These are phyloP conservation scores for Andrena flavipes DNA, from an alignment of 2,888 invertebrate species.

Conservation along the genomic window DNA sequence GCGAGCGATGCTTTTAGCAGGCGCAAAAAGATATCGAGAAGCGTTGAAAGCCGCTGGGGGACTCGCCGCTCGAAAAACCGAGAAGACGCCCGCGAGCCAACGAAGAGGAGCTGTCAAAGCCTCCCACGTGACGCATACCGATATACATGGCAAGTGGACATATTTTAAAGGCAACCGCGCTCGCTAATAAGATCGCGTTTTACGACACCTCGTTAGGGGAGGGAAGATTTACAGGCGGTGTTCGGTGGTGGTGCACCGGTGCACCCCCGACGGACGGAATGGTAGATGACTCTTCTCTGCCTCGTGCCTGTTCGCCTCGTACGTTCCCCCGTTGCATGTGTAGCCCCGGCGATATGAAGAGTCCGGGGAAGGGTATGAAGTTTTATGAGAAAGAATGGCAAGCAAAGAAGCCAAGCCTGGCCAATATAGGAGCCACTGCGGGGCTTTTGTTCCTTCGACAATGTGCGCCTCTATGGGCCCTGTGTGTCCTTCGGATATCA, in stretches of 20 bases:
- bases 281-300: constrained; percentile 56
- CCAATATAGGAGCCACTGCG: constrained; percentile 60
- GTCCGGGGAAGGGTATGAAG: constrained; percentile 64
- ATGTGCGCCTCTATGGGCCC: constrained; percentile 72
- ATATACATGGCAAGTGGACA: constrained; percentile 54
- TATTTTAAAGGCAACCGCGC: constrained; percentile 69
- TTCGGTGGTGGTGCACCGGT: constrained; percentile 67
- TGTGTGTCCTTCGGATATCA: constrained; percentile 73
- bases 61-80: background rate
- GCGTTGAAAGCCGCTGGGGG: constrained; percentile 16
- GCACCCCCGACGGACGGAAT: constrained; percentile 33
- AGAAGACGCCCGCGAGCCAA: constrained; percentile 13
- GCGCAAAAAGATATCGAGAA: background rate
- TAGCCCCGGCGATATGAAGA: constrained; percentile 68
- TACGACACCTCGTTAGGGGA: constrained; percentile 83
- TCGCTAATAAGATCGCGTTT: constrained; percentile 84
- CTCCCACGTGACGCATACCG: constrained; percentile 55
- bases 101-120: constrained; percentile 56
- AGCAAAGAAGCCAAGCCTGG: constrained; percentile 54
- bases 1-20: background rate
- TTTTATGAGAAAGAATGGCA: constrained; percentile 79
- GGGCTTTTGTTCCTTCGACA: constrained; percentile 80
- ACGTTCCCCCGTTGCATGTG: constrained; percentile 27
- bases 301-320: background rate
- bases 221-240: constrained; percentile 79